Percentiles rank a stretch among this genome's conserved stretches.
Conservation (phyloP, 1,140 invertebrate species). For the Drosophila ananassae region DNA sequence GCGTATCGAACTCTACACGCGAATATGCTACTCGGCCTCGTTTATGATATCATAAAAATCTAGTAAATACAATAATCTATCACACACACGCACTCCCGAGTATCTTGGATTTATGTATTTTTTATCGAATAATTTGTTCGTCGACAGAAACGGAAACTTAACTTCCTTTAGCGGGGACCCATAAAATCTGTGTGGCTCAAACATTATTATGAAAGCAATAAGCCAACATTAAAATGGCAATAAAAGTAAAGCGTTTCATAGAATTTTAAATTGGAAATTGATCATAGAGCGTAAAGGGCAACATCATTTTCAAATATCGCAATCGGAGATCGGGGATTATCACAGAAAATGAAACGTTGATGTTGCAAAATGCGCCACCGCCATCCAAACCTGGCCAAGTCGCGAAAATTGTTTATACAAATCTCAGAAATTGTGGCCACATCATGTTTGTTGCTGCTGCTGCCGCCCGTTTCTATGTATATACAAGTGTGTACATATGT, state of each 20-base stretch:
- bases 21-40: slow-evolving; percentile 35
- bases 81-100: slow-evolving; percentile 31
- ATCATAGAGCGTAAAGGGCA: neutral
- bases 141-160: slow-evolving; percentile 34
- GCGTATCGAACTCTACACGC: slow-evolving; percentile 28
- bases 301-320: neutral
- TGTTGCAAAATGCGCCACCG: slow-evolving; percentile 30
- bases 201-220: slow-evolving; percentile 24
- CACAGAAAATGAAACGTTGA: slow-evolving; percentile 25
- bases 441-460: slow-evolving; percentile 32
- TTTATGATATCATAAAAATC: slow-evolving; percentile 60
- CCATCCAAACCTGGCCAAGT: neutral
- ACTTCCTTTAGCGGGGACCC: slow-evolving; percentile 30
- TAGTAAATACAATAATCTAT: slow-evolving; percentile 44
- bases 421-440: slow-evolving; percentile 45
- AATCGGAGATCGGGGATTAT: neutral
- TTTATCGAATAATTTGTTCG: slow-evolving; percentile 77
- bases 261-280: neutral
- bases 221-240: slow-evolving; percentile 3
- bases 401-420: slow-evolving; percentile 71
- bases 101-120: slow-evolving; percentile 42
- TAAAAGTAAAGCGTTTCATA: slow-evolving; percentile 1
- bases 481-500: slow-evolving; percentile 10
- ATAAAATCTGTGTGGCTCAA: slow-evolving; percentile 25
- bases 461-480: neutral